Conservation (phyloP, 2,888 invertebrate species). For the Pachymerium ferrugineum region DNA sequence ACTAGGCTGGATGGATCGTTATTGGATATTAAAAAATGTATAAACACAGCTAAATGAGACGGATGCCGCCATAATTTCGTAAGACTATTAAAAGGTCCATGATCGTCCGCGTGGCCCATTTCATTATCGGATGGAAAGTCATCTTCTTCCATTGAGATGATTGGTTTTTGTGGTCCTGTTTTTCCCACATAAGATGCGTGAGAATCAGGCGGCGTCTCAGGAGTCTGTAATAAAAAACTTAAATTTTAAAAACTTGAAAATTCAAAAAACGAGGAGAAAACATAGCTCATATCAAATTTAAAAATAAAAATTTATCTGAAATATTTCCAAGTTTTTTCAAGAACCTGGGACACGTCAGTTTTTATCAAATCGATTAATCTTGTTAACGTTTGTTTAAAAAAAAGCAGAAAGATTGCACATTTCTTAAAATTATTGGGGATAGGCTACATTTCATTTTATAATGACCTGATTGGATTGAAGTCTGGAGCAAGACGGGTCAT, state of each 20-base stretch:
- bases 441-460: no score
- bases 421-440: no score
- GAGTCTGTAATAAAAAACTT: constrained; percentile 29
- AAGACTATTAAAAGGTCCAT: constrained; percentile 82
- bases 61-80: constrained; percentile 75
- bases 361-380: no score
- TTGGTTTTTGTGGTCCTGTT: constrained; percentile 46
- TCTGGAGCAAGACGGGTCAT: neutral
- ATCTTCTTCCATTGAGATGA: constrained; percentile 94
- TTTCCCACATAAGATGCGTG: constrained; percentile 32
- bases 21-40: constrained; percentile 81
- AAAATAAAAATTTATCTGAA: neutral
- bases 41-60: constrained; percentile 88
- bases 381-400: no score
- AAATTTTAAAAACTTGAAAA: neutral
- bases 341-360: no score
- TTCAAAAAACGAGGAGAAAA: neutral
- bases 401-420: no score
- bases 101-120: constrained; percentile 68
- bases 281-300: neutral
- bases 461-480: neutral
- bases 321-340: no score
- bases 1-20: constrained; percentile 71
- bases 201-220: constrained; percentile 47
- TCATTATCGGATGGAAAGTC: constrained; percentile 77